These are phyloP conservation scores for Thymelicus sylvestris DNA, from an alignment of 2,888 invertebrate genomes.

Conservation along the genomic window DNA sequence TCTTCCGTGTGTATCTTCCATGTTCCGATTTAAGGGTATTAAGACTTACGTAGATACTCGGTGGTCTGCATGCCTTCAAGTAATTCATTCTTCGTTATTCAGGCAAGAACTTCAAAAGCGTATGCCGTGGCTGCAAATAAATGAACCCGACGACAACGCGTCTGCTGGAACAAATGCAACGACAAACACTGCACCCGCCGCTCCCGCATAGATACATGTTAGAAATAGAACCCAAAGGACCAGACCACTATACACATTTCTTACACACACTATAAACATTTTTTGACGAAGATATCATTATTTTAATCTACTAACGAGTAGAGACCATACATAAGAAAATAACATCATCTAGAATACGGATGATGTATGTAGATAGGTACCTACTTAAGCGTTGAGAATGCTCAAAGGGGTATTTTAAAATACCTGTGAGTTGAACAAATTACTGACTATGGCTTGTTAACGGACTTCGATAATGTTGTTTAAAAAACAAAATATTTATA, in stretches of 20 bases:
- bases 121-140: conserved; percentile 91
- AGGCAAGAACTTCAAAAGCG: conserved; percentile 92
- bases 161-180: conserved; percentile 83
- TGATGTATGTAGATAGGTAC: background rate
- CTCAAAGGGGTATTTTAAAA: conserved; percentile 17
- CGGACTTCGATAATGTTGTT: conserved; percentile 24
- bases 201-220: conserved; percentile 54
- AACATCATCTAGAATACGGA: background rate
- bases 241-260: too few relatives aligned
- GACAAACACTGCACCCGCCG: conserved; percentile 64
- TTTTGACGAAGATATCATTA: background rate
- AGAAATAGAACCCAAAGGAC: background rate
- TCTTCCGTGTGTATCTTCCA: too few relatives aligned
- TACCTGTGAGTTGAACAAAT: conserved; percentile 1
- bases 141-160: conserved; percentile 86
- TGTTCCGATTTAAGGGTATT: too few relatives aligned
- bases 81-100: conserved; percentile 36
- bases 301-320: background rate
- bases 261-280: too few relatives aligned
- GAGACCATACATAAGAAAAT: background rate
- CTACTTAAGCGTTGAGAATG: conserved; percentile 14
- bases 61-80: too few relatives aligned
- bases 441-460: conserved; percentile 20
- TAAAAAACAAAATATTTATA: conserved; percentile 27
- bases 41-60: too few relatives aligned